Percentiles rank a stretch among this genome's conserved stretches.
Conservation (phyloP, 2,797 vertebrate species). For the Muraenolepis orangiensis region DNA sequence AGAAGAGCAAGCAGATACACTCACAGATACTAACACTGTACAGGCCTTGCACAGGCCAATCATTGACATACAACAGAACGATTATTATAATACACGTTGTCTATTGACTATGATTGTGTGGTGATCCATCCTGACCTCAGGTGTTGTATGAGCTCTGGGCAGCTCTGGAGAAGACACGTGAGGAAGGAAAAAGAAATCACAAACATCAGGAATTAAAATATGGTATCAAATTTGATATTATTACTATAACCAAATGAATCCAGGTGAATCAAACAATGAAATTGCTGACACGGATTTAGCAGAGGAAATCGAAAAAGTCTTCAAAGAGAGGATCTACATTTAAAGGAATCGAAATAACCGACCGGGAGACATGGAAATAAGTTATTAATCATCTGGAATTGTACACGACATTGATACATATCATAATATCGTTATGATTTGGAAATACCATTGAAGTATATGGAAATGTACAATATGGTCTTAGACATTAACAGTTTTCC, state of each 20-base stretch:
- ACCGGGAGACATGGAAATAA: neutral
- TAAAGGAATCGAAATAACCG: neutral
- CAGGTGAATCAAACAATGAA: no score
- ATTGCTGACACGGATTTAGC: no score
- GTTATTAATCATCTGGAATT: neutral
- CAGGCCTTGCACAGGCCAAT: no score
- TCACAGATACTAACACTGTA: neutral
- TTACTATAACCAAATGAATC: no score
- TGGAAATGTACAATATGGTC: neutral
- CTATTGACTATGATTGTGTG: neutral
- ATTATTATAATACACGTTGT: neutral
- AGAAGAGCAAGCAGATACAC: neutral
- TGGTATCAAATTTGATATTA: no score
- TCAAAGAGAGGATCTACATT: no score
- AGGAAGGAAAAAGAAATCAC: neutral
- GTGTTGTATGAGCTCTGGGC: conserved; percentile 91
- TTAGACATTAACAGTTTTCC: neutral
- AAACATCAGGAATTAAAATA: neutral
- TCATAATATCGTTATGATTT: neutral
- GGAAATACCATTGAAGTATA: neutral
- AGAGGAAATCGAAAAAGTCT: no score
- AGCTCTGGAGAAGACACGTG: conserved; percentile 76
- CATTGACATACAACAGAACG: neutral
- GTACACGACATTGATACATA: neutral
- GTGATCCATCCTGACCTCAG: conserved; percentile 78